Evolutionary conservation across 2,888 invertebrate genomes (phyloP).

Genomic region (Lissocephala sabroskyi): DNA sequence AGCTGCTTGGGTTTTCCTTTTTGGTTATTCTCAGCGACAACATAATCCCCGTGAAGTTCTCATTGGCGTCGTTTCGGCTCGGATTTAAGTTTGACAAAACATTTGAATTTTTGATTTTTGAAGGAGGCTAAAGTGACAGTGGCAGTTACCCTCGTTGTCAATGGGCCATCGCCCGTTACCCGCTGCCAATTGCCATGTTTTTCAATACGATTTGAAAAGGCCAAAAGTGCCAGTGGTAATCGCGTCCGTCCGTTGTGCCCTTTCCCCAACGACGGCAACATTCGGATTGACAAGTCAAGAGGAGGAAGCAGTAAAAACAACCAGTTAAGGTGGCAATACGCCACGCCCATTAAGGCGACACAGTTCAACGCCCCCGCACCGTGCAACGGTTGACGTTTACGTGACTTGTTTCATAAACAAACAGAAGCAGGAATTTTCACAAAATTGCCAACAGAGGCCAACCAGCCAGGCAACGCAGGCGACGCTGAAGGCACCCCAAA

Average conservation of each 20-base stretch:
- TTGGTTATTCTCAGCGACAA: too few relatives aligned
- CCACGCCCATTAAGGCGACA: constrained; percentile 50
- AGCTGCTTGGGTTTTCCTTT: too few relatives aligned
- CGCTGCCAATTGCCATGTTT: constrained; percentile 61
- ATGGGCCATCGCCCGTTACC: constrained; percentile 46
- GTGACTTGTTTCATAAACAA: constrained; percentile 63
- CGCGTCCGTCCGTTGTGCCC: constrained; percentile 6
- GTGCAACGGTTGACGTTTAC: constrained; percentile 38
- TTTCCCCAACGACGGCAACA: neutral
- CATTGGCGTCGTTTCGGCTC: too few relatives aligned
- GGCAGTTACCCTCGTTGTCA: constrained; percentile 16
- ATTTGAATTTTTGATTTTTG: too few relatives aligned
- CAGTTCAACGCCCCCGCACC: constrained; percentile 58
- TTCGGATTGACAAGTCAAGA: constrained; percentile 12
- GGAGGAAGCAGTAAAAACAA: constrained; percentile 17
- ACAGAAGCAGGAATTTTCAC: constrained; percentile 56
- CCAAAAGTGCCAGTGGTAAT: constrained; percentile 45
- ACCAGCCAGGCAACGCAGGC: constrained; percentile 41
- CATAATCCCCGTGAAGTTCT: too few relatives aligned
- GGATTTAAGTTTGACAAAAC: too few relatives aligned
- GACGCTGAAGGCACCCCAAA: constrained; percentile 7
- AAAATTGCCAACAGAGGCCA: too few relatives aligned
- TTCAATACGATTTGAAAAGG: constrained; percentile 32
- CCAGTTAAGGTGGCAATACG: constrained; percentile 32
- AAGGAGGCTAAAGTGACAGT: neutral